Percentiles rank a stretch among this genome's conserved stretches.
Conservation (phyloP, 2,113 vertebrate species). For the Sinocyclocheilus rhinocerous region DNA sequence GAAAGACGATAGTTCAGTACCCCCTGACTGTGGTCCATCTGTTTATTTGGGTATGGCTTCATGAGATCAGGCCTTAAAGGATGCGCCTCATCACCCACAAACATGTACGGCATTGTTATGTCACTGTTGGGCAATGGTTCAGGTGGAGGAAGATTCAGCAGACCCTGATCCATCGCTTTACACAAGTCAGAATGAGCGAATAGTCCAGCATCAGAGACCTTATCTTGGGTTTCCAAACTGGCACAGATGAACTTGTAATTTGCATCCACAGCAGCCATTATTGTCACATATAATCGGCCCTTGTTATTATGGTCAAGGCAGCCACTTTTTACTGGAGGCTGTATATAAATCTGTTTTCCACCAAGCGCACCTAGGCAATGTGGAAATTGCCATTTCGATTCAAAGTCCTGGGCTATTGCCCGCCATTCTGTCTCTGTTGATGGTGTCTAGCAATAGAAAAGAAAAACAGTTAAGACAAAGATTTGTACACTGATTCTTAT, state of each 20-base stretch:
- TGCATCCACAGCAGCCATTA: conserved; percentile 48
- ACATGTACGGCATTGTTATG: conserved; percentile 27
- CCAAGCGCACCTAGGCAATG: conserved; percentile 45
- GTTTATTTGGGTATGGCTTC: conserved; percentile 26
- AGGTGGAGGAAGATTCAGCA: conserved; percentile 28
- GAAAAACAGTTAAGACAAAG: neutral
- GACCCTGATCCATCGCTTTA: conserved; percentile 28
- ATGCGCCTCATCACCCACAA: conserved; percentile 41
- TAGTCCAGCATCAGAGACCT: conserved; percentile 29
- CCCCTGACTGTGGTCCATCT: conserved; percentile 25
- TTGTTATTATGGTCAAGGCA: conserved; percentile 4
- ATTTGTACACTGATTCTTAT: neutral
- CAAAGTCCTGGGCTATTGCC: conserved; percentile 34
- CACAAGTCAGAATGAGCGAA: conserved; percentile 25
- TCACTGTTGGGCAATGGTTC: conserved; percentile 22
- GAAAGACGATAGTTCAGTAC: conserved; percentile 37
- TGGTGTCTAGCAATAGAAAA: conserved; percentile 41
- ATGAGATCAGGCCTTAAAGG: conserved; percentile 27
- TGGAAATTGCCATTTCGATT: conserved; percentile 48
- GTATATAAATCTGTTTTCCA: conserved; percentile 50
- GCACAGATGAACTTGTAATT: conserved; percentile 49
- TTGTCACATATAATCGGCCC: conserved; percentile 15
- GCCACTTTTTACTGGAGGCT: conserved; percentile 33
- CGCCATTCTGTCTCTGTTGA: conserved; percentile 42
- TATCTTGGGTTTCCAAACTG: conserved; percentile 29